Base-by-base conservation (phyloP, 2,113 vertebrate species). In the Geothlypis trichas region DNA sequence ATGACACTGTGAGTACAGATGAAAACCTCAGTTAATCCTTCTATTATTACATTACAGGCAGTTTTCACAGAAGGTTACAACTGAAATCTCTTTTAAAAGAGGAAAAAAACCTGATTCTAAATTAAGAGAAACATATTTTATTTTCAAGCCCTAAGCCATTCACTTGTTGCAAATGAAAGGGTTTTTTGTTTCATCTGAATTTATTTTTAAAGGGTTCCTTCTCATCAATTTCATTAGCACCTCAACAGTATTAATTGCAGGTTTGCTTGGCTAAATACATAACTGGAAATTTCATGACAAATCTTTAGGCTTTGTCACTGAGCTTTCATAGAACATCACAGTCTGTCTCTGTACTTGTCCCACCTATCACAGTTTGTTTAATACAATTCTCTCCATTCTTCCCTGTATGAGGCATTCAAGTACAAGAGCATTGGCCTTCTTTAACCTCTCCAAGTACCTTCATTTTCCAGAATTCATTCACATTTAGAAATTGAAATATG, bases 181-280 rank as follows among this genome's bases (percentile, higher is more conserved):
- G n/a, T 42, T n/a, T 95, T 84, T 68, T 87, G n/a, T 92, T 94
- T 35, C 37, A 85, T 41, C 26, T 86, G 42, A 95, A 86, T 62
- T 69, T 46, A 66, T 31, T 69, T 96, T 91, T 90, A 46, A 88
- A 92, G 42, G n/a, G 58, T 54, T 75, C 27, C 52, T 81, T 90
- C 39, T 39, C 44, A 94, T 33, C 73, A 68, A 41, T 71, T 93
- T 81, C 79, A 63, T 41, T 62, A 74, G 46, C 42, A 68, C 37
- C 37, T 86, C 77, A 78, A 89, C n/a, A 84, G 31, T 42, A 58
- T 41, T 59, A 89, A 37, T 47, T 49, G 59, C 28, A 78, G 65
- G 44, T 71, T 93, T 90, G 62, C 55, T 57, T 17, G 16, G 67
- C 62, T 94, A 81, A 91, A 89, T 28, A 89, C 37, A 93, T 20